Evolutionary conservation across 1,140 invertebrate species (phyloP), one percentile per base, ranked within the genome.

Genomic region (Drosophila pallidifrons): DNA sequence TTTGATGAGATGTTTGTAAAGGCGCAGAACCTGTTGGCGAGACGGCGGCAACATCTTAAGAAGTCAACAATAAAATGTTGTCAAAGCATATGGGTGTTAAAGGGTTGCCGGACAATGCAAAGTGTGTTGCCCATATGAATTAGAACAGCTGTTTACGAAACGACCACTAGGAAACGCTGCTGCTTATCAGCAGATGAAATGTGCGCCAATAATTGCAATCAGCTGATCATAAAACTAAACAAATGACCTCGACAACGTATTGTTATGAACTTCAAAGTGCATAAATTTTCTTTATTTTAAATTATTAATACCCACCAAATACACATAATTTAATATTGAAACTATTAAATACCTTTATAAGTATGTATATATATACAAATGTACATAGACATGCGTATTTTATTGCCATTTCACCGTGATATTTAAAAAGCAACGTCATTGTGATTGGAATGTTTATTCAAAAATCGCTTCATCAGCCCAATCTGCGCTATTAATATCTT

Each of bases 1-100:
- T 16, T 94, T 87, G 20, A 96, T 89, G 49, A 95, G 92, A 82
- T 95, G 86, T 20, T 94, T 94, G 76, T 95, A 96, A 10, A 96
- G 91, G 58, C 91, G 92, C 16, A 95, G 76, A 54, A 95, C 89
- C 85, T 94, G 91, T 46, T 91, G 89, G 51, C 77, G 77, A 0
- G 77, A 79, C 30, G 88, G 86, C 66, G 77, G 71, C 32, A 83
- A 65, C 91, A 92, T 92, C 70, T 73, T 57, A 13, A 5, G 8
- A 59, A 15, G 15, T 20, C 55, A 51, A 64, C 55, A 76, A 55
- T 35, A 20, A 49, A 8, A 61, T 75, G 38, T 59, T 54, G 16
- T 46, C 32, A n/a, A 16, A 25, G 54, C 65, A 68, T 63, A 66
- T 55, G 58, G n/a, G 2, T 20, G 7, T 54, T 5, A 1, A 2